Evolutionary conservation across 30 jellyfish, hydroid and myxozoan genomes (phyloP), one percentile per base, ranked within the genome.

Genomic region (Turritopsis rubra): DNA sequence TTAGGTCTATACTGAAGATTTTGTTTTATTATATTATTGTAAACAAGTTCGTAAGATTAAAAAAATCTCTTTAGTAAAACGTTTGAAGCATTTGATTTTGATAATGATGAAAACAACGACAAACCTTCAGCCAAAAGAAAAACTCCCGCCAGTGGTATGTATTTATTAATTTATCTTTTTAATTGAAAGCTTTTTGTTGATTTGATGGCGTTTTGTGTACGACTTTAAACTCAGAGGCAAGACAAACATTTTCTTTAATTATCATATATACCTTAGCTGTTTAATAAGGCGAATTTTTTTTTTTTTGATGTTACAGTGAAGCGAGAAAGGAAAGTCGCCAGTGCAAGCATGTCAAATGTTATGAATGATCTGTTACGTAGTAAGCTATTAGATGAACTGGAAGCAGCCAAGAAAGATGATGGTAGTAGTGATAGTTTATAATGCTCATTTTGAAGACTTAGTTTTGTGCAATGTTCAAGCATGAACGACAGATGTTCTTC

Each of bases 261-360:
- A n/a, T n/a, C n/a, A n/a, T n/a, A n/a, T n/a, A n/a, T n/a, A n/a
- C n/a, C n/a, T n/a, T n/a, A n/a, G n/a, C n/a, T n/a, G n/a, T n/a
- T n/a, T n/a, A n/a, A n/a, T n/a, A n/a, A n/a, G n/a, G n/a, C n/a
- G n/a, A n/a, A n/a, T n/a, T 41, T 66, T 7, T 54, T 52, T 21
- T n/a, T 28, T 8, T 17, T 41, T 82, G 25, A 71, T 41, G 24
- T 81, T 21, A 60, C 79, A 84, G 97, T 86, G 18, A 90, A 90
- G 76, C 71, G 93, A 73, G 88, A 92, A 0, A 82, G 71, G 84
- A 82, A 82, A 82, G 85, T 27, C 18, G 85, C 88, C 85, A 85
- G 83, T 85, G 84, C 85, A 65, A 93, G 91, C 29, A 92, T 92
- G 98, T 74, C 96, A 28, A 92, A 92, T 88, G 98, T 92, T 60